phyloP scores from a whole-genome alignment of 2,888 invertebrate genomes.

The Heliconius erato region DNA sequence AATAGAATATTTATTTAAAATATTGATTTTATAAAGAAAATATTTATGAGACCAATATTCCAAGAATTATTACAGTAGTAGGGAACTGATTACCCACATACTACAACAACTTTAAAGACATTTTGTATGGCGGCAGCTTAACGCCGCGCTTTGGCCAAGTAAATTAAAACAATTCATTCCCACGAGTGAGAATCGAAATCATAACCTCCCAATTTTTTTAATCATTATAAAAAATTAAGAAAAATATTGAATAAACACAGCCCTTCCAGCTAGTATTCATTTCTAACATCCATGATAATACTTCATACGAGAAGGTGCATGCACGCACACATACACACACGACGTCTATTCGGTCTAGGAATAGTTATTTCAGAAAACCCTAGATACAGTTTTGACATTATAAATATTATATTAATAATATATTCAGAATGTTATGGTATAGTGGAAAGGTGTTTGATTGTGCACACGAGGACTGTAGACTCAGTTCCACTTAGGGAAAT shows the following conservation, averaged over 20 bases:
- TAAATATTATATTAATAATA: slow-evolving; percentile 11
- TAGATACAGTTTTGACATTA: slow-evolving; percentile 58
- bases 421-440: neutral
- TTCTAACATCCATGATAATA: slow-evolving; percentile 69
- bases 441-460: neutral
- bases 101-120: too few relatives aligned
- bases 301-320: slow-evolving; percentile 77
- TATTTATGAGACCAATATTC: too few relatives aligned
- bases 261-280: slow-evolving; percentile 70
- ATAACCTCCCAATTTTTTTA: neutral
- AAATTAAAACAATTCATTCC: too few relatives aligned
- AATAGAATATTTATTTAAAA: neutral
- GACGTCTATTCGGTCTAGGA: slow-evolving; percentile 76
- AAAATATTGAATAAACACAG: neutral
- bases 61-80: too few relatives aligned
- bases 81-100: too few relatives aligned
- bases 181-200: neutral
- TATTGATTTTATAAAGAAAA: too few relatives aligned
- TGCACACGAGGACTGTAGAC: neutral
- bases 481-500: neutral
- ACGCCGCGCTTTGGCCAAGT: too few relatives aligned
- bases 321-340: slow-evolving; percentile 67
- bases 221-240: neutral
- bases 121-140: too few relatives aligned
- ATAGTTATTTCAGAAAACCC: slow-evolving; percentile 68